Base-by-base conservation (phyloP, 1,140 invertebrate species). In the Diorhabda elongata region DNA sequence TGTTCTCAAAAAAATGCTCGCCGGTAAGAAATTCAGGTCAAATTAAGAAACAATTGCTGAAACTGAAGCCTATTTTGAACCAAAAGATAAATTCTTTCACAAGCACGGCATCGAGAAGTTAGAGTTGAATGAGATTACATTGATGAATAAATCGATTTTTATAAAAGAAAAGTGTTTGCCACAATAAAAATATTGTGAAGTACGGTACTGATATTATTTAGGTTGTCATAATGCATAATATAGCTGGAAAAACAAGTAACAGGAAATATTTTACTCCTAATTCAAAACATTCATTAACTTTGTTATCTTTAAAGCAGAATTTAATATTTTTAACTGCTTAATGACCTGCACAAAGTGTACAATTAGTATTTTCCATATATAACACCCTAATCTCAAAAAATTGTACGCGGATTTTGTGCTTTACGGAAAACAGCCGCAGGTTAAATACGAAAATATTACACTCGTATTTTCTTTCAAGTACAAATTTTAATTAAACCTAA, bases 291-390 rank as follows among this genome's bases (percentile, higher is more conserved):
- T 52, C 47, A 52, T 52, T 52, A 52, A 52, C 47, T 52, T 2
- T 52, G 47, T 52, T 52, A 52, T 52, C 47, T 52, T 52, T n/a
- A 52, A 52, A 52, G 47, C 47, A n/a, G 4, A 52, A 52, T 52
- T 52, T 52, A 52, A 52, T 52, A 52, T 52, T 52, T 52, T 52
- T 52, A 52, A 52, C 47, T 52, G 47, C 47, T 52, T 52, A 52
- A 52, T 52, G 47, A 52, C 47, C 47, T 52, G 47, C 47, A 52
- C 47, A 52, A 52, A 52, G 47, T 52, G 47, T 52, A 52, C 47
- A 52, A 52, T 52, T 52, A 52, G 47, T 52, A 52, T 52, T 52
- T 52, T 52, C 47, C 47, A 52, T 52, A 52, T 52, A 52, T 52
- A 52, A 52, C 4, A n/a, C 47, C 47, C 47, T 52, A 52, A 52